A percentile compares a stretch with the other conserved stretches of the same genome.
Evolutionary conservation across 2,797 vertebrate species (phyloP).

Genomic region (Lates japonicus): DNA sequence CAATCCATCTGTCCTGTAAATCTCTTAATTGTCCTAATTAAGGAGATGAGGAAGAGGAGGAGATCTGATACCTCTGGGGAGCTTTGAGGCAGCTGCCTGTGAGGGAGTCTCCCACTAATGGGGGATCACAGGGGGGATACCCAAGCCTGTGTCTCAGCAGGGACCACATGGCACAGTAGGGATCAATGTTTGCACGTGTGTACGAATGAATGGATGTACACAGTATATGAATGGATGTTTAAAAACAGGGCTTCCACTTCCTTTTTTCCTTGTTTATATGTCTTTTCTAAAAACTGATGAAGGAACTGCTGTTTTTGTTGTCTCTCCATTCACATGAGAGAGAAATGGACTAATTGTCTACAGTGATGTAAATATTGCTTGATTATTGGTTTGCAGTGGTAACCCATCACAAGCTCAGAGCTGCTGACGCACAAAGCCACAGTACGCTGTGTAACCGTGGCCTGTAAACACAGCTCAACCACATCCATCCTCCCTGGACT

Average conservation of each 20-base stretch:
- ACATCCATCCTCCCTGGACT: slow-evolving; percentile 72
- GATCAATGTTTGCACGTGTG: slow-evolving; percentile 37
- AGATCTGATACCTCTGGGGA: slow-evolving; percentile 75
- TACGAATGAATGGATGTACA: slow-evolving; percentile 21
- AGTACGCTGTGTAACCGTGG: slow-evolving; percentile 36
- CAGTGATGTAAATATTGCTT: slow-evolving; percentile 62
- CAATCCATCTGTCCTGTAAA: slow-evolving; percentile 85
- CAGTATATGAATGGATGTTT: slow-evolving; percentile 16
- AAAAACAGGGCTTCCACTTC: slow-evolving; percentile 43
- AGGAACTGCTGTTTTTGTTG: slow-evolving; percentile 23
- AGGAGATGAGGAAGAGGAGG: slow-evolving; percentile 74
- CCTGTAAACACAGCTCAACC: slow-evolving; percentile 72
- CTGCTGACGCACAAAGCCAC: slow-evolving; percentile 63
- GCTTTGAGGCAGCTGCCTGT: slow-evolving; percentile 75
- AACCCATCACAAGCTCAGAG: slow-evolving; percentile 44
- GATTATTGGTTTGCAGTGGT: slow-evolving; percentile 64
- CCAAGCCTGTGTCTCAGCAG: slow-evolving; percentile 48
- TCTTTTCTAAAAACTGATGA: slow-evolving; percentile 13
- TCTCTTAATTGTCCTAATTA: slow-evolving; percentile 85
- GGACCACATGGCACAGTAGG: slow-evolving; percentile 39
- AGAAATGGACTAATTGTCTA: slow-evolving; percentile 43
- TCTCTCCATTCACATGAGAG: slow-evolving; percentile 41
- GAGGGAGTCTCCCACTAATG: slow-evolving; percentile 67
- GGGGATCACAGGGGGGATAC: slow-evolving; percentile 57
- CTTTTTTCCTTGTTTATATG: slow-evolving; percentile 44